Conservation (phyloP, 1,140 invertebrate genomes). For the Coptotermes formosanus region DNA sequence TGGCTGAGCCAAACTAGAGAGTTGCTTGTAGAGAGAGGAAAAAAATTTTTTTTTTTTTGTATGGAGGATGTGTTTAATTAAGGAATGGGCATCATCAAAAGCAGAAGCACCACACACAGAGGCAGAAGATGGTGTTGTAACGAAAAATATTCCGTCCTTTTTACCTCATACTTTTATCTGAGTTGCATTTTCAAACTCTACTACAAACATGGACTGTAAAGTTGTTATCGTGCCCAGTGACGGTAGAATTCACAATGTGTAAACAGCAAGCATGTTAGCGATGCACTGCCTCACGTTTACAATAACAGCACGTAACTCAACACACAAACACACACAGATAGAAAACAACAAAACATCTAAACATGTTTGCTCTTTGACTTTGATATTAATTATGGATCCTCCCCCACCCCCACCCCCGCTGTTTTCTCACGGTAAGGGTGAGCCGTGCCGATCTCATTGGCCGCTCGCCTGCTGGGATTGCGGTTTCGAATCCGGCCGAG, state of each 20-base stretch:
- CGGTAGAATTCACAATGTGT: not conserved
- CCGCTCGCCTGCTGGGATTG: too few relatives aligned
- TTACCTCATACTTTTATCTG: not conserved
- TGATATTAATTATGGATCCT: not conserved
- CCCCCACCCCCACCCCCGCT: fast-evolving
- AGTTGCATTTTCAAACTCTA: conserved; percentile 6
- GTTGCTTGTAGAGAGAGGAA: not conserved
- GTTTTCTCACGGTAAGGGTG: too few relatives aligned
- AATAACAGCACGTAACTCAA: too few relatives aligned
- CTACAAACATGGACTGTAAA: not conserved
- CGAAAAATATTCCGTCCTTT: not conserved
- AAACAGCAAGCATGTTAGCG: not conserved
- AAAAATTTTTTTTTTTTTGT: not conserved
- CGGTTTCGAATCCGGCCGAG: too few relatives aligned
- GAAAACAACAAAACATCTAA: not conserved
- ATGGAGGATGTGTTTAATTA: conserved; percentile 8
- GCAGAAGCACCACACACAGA: not conserved
- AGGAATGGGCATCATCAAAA: not conserved
- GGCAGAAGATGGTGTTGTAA: conserved; percentile 10
- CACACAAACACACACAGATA: not conserved
- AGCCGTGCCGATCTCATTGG: too few relatives aligned
- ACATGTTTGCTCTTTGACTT: not conserved
- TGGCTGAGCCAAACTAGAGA: not conserved
- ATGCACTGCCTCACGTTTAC: not conserved
- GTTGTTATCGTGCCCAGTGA: not conserved